These are phyloP conservation scores for Odontocolon sp. DNA, from an alignment of 2,888 invertebrate species.

Conservation along the genomic window DNA sequence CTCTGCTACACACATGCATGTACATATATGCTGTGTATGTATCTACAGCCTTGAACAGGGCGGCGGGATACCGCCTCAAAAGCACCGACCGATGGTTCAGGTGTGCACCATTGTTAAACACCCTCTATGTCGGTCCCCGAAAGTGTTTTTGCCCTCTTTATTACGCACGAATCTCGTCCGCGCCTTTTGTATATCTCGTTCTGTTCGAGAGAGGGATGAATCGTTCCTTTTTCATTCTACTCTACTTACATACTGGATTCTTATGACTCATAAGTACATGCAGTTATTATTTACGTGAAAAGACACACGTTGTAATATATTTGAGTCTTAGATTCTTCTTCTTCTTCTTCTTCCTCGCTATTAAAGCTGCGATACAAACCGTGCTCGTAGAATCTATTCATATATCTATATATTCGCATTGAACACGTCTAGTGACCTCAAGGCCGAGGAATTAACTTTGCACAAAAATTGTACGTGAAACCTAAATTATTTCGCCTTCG, in stretches of 20 bases:
- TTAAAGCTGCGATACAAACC: too few relatives aligned
- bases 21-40: not conserved
- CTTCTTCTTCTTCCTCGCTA: too few relatives aligned
- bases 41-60: constrained; percentile 17
- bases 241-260: not conserved
- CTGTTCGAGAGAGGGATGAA: constrained; percentile 17
- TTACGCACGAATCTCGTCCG: constrained; percentile 66
- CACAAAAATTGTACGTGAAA: constrained; percentile 25
- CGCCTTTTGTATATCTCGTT: not conserved
- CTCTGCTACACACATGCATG: not conserved
- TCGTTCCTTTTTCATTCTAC: constrained; percentile 30
- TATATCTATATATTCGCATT: constrained; percentile 5
- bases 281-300: constrained; percentile 26
- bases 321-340: constrained; percentile 23
- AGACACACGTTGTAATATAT: constrained; percentile 50
- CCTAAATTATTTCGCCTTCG: constrained; percentile 52
- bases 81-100: constrained; percentile 74
- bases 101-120: constrained; percentile 77
- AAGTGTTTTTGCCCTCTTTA: constrained; percentile 74
- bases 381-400: constrained; percentile 7
- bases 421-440: constrained; percentile 44
- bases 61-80: constrained; percentile 70
- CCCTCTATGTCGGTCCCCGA: constrained; percentile 57
- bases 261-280: not conserved
- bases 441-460: constrained; percentile 52